Conservation (phyloP, 2,888 invertebrate species). For the Acrobasis consociella region DNA sequence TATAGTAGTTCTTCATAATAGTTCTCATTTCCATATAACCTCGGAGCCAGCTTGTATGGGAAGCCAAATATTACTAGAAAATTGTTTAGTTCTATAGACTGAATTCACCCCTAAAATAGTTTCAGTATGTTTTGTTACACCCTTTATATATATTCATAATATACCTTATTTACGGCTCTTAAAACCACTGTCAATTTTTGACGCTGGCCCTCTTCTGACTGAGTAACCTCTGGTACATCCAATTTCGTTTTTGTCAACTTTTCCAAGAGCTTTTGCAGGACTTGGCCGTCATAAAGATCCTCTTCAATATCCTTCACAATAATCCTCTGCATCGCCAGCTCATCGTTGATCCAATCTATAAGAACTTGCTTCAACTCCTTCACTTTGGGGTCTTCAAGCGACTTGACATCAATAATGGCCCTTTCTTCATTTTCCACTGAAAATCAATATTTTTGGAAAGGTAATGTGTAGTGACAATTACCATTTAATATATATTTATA, state of each 20-base stretch:
- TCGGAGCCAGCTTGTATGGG: no score
- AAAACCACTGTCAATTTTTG: conserved; percentile 96
- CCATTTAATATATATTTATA: no score
- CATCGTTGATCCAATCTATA: conserved; percentile 99
- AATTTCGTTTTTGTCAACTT: conserved; percentile 94
- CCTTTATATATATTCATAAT: neutral
- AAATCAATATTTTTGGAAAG: conserved; percentile 26
- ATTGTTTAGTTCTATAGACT: no score
- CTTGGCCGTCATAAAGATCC: conserved; percentile 98
- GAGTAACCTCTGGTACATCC: conserved; percentile 99
- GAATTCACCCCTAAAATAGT: no score
- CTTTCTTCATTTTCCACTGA: conserved; percentile 98
- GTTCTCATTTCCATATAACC: no score
- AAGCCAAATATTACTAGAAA: no score
- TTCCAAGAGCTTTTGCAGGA: conserved; percentile 88
- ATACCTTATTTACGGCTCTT: conserved; percentile 92
- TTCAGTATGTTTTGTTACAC: no score
- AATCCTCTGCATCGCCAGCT: conserved; percentile 96
- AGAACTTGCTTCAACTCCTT: conserved; percentile 92
- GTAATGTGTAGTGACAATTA: no score
- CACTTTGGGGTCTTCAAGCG: conserved; percentile 93
- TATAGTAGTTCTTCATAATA: no score
- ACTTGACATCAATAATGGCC: conserved; percentile 95
- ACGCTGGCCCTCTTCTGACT: conserved; percentile 98
- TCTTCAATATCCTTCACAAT: conserved; percentile 98